Conservation (phyloP, 2,113 vertebrate species). For the Oncorhynchus kisutch region DNA sequence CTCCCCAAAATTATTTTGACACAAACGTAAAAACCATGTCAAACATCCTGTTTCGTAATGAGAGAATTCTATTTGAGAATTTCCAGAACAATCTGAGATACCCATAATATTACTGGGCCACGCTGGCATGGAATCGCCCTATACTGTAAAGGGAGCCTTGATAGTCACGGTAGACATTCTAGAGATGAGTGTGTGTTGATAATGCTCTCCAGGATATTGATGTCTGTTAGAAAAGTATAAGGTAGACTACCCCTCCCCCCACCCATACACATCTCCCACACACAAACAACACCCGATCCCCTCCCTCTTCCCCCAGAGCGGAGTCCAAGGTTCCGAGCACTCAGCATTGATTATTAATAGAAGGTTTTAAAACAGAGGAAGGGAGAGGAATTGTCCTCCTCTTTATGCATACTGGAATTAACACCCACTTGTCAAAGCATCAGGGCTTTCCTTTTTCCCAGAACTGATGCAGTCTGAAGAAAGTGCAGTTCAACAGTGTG, state of each 20-base stretch:
- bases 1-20: too few relatives aligned
- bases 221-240: slow-evolving; percentile 51
- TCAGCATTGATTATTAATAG: slow-evolving; percentile 75
- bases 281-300: slow-evolving; percentile 38
- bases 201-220: slow-evolving; percentile 57
- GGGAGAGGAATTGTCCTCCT: slow-evolving; percentile 48
- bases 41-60: too few relatives aligned
- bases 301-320: slow-evolving; percentile 34
- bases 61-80: too few relatives aligned
- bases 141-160: neutral
- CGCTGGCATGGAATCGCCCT: neutral
- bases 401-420: slow-evolving; percentile 38
- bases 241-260: slow-evolving; percentile 17
- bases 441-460: slow-evolving; percentile 21
- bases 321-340: slow-evolving; percentile 59
- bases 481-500: slow-evolving; percentile 28
- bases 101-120: too few relatives aligned
- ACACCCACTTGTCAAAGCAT: slow-evolving; percentile 9
- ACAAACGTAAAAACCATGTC: too few relatives aligned
- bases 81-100: too few relatives aligned
- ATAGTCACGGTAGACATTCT: neutral
- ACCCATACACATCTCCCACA: neutral
- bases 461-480: slow-evolving; percentile 25
- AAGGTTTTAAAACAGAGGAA: slow-evolving; percentile 46
- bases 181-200: slow-evolving; percentile 37